phyloP scores from a whole-genome alignment of 2,113 vertebrate genomes.

The Mola mola region DNA sequence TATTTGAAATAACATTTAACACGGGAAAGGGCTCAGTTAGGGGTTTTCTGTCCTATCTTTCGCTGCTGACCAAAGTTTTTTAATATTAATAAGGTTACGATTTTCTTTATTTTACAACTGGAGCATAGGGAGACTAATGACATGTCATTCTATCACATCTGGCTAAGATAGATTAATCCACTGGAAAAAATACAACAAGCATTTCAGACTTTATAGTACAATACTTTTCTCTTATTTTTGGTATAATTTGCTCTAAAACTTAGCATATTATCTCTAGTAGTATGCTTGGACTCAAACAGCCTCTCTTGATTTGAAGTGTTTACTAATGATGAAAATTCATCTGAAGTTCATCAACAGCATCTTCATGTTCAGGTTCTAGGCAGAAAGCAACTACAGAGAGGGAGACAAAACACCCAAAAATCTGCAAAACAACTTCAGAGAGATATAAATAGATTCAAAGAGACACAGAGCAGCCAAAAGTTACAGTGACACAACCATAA shows the following conservation, averaged over 20 bases:
- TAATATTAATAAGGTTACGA: background rate
- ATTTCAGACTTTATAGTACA: background rate
- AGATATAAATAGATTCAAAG: too few relatives aligned
- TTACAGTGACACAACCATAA: rapidly evolving
- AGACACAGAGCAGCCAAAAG: background rate
- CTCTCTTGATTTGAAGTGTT: background rate
- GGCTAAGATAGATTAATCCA: too few relatives aligned
- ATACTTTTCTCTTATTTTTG: background rate
- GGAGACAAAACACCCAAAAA: background rate
- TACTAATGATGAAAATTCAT: constrained; percentile 9
- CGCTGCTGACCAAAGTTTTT: too few relatives aligned
- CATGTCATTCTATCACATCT: too few relatives aligned
- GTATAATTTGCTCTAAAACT: background rate
- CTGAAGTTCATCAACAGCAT: background rate
- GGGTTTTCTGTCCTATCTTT: background rate
- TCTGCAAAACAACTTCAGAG: background rate
- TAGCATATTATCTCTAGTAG: too few relatives aligned
- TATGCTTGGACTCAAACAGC: background rate
- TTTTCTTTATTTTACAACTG: background rate
- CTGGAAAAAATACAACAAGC: background rate
- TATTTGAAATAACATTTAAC: background rate
- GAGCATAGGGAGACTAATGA: background rate
- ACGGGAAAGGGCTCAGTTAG: background rate
- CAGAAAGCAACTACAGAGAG: too few relatives aligned
- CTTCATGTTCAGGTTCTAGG: too few relatives aligned